phyloP scores from a whole-genome alignment of 2,888 invertebrate species.

The Ryuthela nishihirai region DNA sequence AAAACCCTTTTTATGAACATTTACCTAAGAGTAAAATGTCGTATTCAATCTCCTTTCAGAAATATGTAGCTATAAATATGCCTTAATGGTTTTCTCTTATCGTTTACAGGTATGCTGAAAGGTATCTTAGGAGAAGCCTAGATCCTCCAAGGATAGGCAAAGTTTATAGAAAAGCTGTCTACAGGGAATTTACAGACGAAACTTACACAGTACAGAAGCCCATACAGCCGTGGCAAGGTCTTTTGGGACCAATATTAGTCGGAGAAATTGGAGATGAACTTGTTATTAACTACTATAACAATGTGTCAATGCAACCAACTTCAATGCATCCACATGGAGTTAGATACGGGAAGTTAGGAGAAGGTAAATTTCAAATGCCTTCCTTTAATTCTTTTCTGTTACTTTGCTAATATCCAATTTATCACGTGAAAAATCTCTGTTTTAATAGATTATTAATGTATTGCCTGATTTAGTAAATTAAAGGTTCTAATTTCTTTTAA shows the following conservation, averaged over 20 bases:
- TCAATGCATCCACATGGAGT: conserved; percentile 41
- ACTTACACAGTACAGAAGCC: conserved; percentile 33
- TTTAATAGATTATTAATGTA: too few relatives aligned
- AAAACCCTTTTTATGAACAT: too few relatives aligned
- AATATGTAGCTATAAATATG: too few relatives aligned
- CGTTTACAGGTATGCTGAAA: conserved; percentile 15
- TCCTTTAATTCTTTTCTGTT: too few relatives aligned
- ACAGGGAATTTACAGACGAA: conserved; percentile 38
- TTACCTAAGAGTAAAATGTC: too few relatives aligned
- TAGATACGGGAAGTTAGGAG: conserved; percentile 35
- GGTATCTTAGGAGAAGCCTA: conserved; percentile 15
- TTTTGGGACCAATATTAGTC: conserved; percentile 45
- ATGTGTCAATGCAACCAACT: conserved; percentile 31
- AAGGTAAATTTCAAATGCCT: conserved; percentile 36
- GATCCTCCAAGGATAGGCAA: conserved; percentile 34
- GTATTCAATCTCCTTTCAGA: too few relatives aligned
- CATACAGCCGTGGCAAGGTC: conserved; percentile 33
- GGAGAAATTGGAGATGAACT: conserved; percentile 46
- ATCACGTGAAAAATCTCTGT: too few relatives aligned
- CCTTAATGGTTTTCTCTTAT: too few relatives aligned
- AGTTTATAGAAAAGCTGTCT: conserved; percentile 38
- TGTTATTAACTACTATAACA: conserved; percentile 37
- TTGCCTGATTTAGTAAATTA: too few relatives aligned
- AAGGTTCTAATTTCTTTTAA: too few relatives aligned
- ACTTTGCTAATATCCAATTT: too few relatives aligned